Evolutionary conservation across 2,113 vertebrate genomes (phyloP), one percentile per base, ranked within the genome.

Genomic region (Lepus timidus): DNA sequence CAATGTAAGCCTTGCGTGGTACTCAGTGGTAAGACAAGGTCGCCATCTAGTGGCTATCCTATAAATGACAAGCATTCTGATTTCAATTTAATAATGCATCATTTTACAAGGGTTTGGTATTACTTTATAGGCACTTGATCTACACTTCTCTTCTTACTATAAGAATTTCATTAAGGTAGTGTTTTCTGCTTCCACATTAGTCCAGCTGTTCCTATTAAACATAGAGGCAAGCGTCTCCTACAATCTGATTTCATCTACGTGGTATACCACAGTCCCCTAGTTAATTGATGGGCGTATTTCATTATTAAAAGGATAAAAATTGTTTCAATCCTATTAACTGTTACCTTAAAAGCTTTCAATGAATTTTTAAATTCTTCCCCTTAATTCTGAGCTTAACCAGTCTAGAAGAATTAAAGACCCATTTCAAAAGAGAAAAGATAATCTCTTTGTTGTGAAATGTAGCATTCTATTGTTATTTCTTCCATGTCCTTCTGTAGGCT

Each of bases 41-140:
- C 97, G 81, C 98, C 98, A 97, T 96, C 98, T 86, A 33, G 96
- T 97, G 98, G 97, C 87, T 36, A 20, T 0, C 74, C n/a, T 79
- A 1, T 78, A 82, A 94, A 74, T 89, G 92, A 78, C 95, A 80
- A 13, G 1, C 55, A 79, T 65, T 70, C n/a, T 16, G 52, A 9
- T 67, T 22, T 62, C 5, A 1, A 7, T 71, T 65, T 44, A 52
- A 14, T 36, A 70, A 14, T 33, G 4, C 9, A 2, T 51, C 27
- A 20, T 49, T 70, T 6, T 49, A 52, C 76, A 76, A 20, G 58
- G 49, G 39, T 29, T 79, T 73, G 58, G 29, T 51, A 11, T 70
- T 33, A 19, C 78, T 79, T 76, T 67, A 81, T 78, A 75, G 23
- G n/a, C 22, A 25, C 52, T 92, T 16, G 14, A 1, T 44, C 17